These are phyloP conservation scores for Porites lobata DNA, from an alignment of 92 coral and sea anemone species.

Conservation along the genomic window DNA sequence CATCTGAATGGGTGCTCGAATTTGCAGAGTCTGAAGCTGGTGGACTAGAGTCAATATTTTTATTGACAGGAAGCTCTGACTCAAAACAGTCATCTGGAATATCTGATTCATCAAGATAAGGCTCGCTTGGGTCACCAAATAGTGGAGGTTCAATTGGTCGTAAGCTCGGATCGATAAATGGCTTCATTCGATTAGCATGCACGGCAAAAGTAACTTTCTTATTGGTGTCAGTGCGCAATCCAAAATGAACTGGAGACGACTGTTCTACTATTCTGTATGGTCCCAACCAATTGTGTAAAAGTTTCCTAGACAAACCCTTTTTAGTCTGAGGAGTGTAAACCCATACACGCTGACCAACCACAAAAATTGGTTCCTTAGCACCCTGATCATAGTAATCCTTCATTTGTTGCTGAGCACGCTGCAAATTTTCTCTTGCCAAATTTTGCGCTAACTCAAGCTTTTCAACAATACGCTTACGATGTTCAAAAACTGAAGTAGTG, in stretches of 20 bases:
- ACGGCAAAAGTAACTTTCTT: neutral
- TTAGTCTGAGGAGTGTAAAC: constrained; percentile 31
- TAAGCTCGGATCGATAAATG: constrained; percentile 15
- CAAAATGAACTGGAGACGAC: constrained; percentile 33
- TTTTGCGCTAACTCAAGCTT: constrained; percentile 49
- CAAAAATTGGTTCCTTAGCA: neutral
- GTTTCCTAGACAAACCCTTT: constrained; percentile 14
- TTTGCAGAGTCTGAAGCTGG: neutral
- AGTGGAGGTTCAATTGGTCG: constrained; percentile 22
- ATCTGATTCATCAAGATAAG: neutral
- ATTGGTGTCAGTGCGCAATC: neutral
- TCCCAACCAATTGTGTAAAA: constrained; percentile 14
- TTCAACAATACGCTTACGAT: constrained; percentile 44
- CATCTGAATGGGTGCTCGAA: neutral
- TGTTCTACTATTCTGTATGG: constrained; percentile 3
- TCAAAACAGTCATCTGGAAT: constrained; percentile 31
- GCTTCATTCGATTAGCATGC: constrained; percentile 23
- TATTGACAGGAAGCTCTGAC: neutral
- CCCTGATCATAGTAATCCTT: constrained; percentile 49
- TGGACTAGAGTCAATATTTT: neutral
- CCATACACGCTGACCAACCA: constrained; percentile 57
- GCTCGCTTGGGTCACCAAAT: neutral
- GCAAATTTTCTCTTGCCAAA: constrained; percentile 40
- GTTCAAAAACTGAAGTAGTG: constrained; percentile 46
- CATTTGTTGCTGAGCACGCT: constrained; percentile 65